These are phyloP conservation scores for Netelia melanura DNA, from an alignment of 2,888 invertebrate genomes.

Conservation along the genomic window DNA sequence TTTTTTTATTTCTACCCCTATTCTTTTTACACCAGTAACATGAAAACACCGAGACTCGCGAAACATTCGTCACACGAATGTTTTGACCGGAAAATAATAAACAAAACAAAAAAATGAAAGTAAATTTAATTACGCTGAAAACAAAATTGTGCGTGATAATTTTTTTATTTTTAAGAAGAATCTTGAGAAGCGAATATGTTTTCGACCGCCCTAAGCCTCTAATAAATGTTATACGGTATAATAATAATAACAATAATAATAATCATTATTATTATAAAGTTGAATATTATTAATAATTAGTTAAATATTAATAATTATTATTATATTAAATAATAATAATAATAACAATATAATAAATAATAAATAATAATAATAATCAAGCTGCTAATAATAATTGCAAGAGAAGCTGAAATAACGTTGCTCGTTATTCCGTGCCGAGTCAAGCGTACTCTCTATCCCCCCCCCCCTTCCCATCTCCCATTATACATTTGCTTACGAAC, in stretches of 20 bases:
- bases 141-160: too few species aligned
- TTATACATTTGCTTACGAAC: slow-evolving; percentile 17
- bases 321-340: neutral
- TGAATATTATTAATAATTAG: too few species aligned
- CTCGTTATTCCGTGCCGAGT: slow-evolving; percentile 60
- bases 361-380: slow-evolving; percentile 4
- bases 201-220: neutral
- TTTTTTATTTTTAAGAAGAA: too few species aligned
- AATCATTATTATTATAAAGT: neutral
- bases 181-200: neutral
- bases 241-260: neutral
- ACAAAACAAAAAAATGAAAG: too few species aligned
- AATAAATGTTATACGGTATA: neutral
- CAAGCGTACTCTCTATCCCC: slow-evolving; percentile 44
- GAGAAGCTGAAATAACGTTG: slow-evolving; percentile 55
- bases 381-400: slow-evolving; percentile 52
- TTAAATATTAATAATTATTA: neutral
- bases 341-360: neutral
- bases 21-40: too few species aligned
- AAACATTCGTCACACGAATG: neutral
- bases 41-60: neutral
- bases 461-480: slow-evolving; percentile 30
- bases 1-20: neutral
- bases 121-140: too few species aligned
- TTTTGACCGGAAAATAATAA: neutral